Base-by-base conservation (phyloP, 2,888 invertebrate genomes). In the Prosapia bicincta region DNA sequence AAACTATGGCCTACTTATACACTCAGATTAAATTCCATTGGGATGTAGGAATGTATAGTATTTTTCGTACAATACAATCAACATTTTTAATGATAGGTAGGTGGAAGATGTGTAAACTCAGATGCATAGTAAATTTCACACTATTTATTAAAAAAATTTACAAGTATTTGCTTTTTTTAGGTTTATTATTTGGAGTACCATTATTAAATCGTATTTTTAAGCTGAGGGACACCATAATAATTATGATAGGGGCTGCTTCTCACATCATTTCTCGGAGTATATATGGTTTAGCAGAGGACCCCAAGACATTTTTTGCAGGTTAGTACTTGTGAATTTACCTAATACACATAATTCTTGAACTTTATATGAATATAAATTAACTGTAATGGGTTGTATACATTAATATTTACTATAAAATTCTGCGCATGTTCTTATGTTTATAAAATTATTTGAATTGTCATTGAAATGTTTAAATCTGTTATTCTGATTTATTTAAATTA, bases 61-160 rank as follows among this genome's bases (percentile, higher is more conserved):
- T 89, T 79, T 95, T 93, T 81, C 88, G 90, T 81, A 93, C 93
- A 0, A 92, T 90, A 81, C 89, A 92, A 79, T 93, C 92, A 32
- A 84, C 89, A 0, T 86, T 92, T 0, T 94, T 92, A 83, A 93
- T 93, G 28, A 79, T 92, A 9, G 89, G 86, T 83, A 81, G 83
- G 80, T 65, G n/a, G n/a, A n/a, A n/a, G n/a, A n/a, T n/a, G n/a
- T n/a, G n/a, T n/a, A n/a, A n/a, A n/a, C n/a, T n/a, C n/a, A n/a
- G n/a, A n/a, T n/a, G n/a, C n/a, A n/a, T n/a, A n/a, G n/a, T n/a
- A n/a, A n/a, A n/a, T n/a, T n/a, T n/a, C n/a, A n/a, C n/a, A n/a
- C n/a, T n/a, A n/a, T n/a, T n/a, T n/a, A n/a, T n/a, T n/a, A n/a
- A n/a, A n/a, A n/a, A n/a, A n/a, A n/a, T n/a, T 10, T 10, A 26